Conservation (phyloP, 2,888 invertebrate genomes). For the Horisme vitalbata region DNA sequence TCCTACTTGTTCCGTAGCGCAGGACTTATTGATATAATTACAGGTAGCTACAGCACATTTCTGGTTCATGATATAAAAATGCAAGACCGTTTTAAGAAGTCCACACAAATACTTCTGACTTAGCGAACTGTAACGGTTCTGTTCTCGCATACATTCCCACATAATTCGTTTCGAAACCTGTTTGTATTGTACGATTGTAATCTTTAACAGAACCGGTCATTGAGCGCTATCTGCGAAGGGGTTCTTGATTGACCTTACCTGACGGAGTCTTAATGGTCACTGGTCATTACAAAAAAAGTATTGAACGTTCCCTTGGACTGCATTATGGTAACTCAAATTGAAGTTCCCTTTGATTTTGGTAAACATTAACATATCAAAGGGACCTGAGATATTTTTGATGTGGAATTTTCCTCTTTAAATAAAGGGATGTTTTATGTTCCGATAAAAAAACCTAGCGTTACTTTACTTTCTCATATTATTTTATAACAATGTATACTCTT, state of each 20-base stretch:
- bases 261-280: conserved; percentile 15
- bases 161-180: conserved; percentile 53
- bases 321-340: conserved; percentile 11
- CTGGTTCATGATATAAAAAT: not conserved
- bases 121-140: conserved; percentile 44
- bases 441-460: no score
- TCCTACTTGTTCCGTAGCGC: conserved; percentile 35
- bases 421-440: not conserved
- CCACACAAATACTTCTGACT: conserved; percentile 29
- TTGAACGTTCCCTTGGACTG: conserved; percentile 10
- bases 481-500: no score
- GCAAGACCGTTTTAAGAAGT: conserved; percentile 7
- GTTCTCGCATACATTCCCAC: conserved; percentile 48
- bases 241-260: conserved; percentile 29
- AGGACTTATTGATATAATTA: conserved; percentile 37
- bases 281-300: conserved; percentile 9
- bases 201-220: conserved; percentile 46
- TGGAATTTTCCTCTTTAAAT: conserved; percentile 6
- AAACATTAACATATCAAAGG: conserved; percentile 24
- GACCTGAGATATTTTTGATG: conserved; percentile 9
- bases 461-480: no score
- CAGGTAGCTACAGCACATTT: conserved; percentile 6
- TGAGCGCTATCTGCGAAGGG: conserved; percentile 35
- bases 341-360: conserved; percentile 26
- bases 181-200: conserved; percentile 54